phyloP scores from a whole-genome alignment of 2,888 invertebrate genomes.

The Nysson spinosus region DNA sequence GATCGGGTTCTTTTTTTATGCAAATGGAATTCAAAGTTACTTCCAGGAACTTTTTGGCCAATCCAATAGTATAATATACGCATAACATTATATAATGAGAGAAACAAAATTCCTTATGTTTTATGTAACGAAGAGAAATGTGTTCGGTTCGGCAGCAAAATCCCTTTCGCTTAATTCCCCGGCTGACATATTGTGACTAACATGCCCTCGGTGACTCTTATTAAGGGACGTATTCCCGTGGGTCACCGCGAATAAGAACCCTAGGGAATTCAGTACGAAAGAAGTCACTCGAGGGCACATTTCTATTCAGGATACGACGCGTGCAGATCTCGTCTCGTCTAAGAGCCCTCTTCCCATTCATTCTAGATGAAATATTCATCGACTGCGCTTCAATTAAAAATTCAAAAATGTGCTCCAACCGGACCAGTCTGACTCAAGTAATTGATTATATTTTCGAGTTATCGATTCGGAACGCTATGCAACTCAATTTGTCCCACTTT shows the following conservation, averaged over 20 bases:
- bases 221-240: constrained; percentile 38
- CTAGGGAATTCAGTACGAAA: constrained; percentile 16
- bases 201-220: constrained; percentile 34
- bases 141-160: constrained; percentile 13
- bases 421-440: too few species aligned
- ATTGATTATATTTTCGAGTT: too few species aligned
- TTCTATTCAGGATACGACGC: constrained; percentile 13
- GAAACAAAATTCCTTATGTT: too few species aligned
- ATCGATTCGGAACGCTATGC: too few species aligned
- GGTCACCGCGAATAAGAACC: constrained; percentile 2
- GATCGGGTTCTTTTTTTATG: neutral
- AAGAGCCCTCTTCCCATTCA: constrained; percentile 4
- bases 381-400: neutral
- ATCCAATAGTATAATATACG: too few species aligned
- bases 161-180: constrained; percentile 38
- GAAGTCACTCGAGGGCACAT: constrained; percentile 30
- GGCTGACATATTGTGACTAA: constrained; percentile 53
- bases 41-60: too few species aligned
- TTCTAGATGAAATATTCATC: neutral
- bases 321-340: constrained; percentile 34
- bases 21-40: too few species aligned
- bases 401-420: too few species aligned
- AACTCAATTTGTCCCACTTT: too few species aligned
- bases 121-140: too few species aligned
- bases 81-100: too few species aligned